Evolutionary conservation across 2,888 invertebrate species (phyloP).

Genomic region (Pristionchus mayeri): DNA sequence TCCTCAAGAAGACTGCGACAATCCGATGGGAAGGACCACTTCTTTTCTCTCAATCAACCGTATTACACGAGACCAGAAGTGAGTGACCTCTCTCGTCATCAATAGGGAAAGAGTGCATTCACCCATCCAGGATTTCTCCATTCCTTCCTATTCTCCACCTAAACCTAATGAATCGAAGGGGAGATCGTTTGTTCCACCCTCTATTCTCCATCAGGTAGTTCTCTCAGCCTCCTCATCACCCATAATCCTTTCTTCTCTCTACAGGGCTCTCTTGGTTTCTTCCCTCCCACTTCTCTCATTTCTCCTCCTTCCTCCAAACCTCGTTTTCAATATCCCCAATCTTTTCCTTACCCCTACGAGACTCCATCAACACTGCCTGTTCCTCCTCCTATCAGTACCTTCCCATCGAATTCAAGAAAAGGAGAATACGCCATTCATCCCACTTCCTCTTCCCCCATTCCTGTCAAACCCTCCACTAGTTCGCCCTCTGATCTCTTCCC

Average conservation of each 20-base stretch:
- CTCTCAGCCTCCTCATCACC: not conserved
- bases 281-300: slow-evolving; percentile 21
- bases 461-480: too few species aligned
- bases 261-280: slow-evolving; percentile 24
- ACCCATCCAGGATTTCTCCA: slow-evolving; percentile 37
- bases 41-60: not conserved
- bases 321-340: slow-evolving; percentile 36
- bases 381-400: not conserved
- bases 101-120: not conserved
- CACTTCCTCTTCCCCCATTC: not conserved
- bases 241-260: not conserved
- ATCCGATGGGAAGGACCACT: not conserved
- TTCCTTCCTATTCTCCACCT: slow-evolving; percentile 30
- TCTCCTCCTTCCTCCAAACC: slow-evolving; percentile 40
- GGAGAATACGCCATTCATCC: not conserved
- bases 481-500: too few species aligned
- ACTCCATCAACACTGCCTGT: not conserved
- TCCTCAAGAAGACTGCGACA: too few species aligned
- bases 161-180: not conserved
- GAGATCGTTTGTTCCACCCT: not conserved
- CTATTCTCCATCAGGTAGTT: slow-evolving; percentile 2
- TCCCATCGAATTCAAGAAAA: not conserved
- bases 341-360: slow-evolving; percentile 1
- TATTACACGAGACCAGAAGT: slow-evolving; percentile 45
- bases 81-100: not conserved